Evolutionary conservation across 2,113 vertebrate genomes (phyloP).

Genomic region (Acrocephalus kingi): DNA sequence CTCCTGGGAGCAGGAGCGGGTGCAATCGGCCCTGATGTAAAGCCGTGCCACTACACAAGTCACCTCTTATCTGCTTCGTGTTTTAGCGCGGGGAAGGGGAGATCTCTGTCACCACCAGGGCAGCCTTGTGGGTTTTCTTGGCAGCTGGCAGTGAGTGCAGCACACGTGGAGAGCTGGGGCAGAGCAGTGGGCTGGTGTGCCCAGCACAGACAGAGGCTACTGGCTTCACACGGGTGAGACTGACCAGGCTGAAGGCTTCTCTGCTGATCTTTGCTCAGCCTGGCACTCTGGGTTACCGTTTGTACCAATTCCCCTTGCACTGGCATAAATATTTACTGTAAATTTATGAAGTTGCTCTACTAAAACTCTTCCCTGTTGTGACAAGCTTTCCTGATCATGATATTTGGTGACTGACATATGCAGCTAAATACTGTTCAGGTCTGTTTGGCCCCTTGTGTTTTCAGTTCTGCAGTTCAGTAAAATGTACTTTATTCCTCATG

Average conservation of each 20-base stretch:
- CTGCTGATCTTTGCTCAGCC: neutral
- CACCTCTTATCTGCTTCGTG: neutral
- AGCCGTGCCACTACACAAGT: neutral
- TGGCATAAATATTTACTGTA: neutral
- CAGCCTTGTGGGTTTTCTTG: neutral
- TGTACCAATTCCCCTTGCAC: neutral
- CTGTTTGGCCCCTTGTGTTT: constrained; percentile 8
- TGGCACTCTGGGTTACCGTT: neutral
- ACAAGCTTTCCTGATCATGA: neutral
- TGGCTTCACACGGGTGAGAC: neutral
- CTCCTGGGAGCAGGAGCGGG: neutral
- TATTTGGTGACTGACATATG: neutral
- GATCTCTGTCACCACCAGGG: neutral
- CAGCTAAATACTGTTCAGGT: neutral
- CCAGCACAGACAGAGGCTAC: neutral
- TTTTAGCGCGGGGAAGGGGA: neutral
- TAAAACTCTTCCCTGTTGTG: neutral
- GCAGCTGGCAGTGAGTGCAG: neutral
- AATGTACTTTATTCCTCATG: neutral
- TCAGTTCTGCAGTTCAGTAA: neutral
- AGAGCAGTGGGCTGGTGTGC: neutral
- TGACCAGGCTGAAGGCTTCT: neutral
- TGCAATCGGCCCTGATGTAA: rapidly evolving
- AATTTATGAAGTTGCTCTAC: neutral
- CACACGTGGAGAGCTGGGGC: neutral